Evolutionary conservation across 2,888 invertebrate genomes (phyloP).

Genomic region (Anaspis maculata): DNA sequence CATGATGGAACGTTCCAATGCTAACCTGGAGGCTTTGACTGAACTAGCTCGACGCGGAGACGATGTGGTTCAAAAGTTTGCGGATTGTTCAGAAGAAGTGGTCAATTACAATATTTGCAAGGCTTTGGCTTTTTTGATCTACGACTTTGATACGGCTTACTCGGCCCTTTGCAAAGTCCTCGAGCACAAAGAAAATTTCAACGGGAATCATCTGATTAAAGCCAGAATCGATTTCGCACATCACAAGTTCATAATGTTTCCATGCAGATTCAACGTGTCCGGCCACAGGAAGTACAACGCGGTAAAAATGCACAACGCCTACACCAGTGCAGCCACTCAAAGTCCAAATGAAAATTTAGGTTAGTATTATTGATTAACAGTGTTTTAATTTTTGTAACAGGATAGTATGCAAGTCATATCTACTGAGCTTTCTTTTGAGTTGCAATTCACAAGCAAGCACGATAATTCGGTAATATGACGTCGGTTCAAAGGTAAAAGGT

Average conservation of each 20-base stretch:
- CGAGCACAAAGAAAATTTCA: not conserved
- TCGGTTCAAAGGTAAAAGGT: too few relatives aligned
- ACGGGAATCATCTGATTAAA: conserved; percentile 1
- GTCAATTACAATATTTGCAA: conserved; percentile 5
- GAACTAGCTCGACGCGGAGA: too few relatives aligned
- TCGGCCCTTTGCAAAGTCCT: conserved; percentile 1
- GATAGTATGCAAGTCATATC: too few relatives aligned
- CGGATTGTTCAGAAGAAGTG: too few relatives aligned
- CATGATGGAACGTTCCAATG: too few relatives aligned
- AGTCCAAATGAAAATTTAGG: not conserved
- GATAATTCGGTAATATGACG: too few relatives aligned
- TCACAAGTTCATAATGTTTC: conserved; percentile 8
- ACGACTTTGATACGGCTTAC: conserved; percentile 5
- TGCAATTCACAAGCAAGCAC: too few relatives aligned
- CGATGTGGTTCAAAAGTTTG: too few relatives aligned
- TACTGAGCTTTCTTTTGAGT: too few relatives aligned
- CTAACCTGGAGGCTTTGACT: too few relatives aligned
- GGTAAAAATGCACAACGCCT: conserved; percentile 5
- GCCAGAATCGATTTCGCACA: conserved; percentile 1
- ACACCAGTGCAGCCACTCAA: not conserved
- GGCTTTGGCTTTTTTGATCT: conserved; percentile 3
- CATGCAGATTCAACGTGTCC: conserved; percentile 5
- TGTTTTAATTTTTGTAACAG: too few relatives aligned
- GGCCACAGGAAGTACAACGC: conserved; percentile 5
- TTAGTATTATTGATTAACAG: too few relatives aligned